Evolutionary conservation across 2,797 vertebrate species (phyloP), one percentile per base, ranked within the genome.

Genomic region (Hoplostethus atlanticus): DNA sequence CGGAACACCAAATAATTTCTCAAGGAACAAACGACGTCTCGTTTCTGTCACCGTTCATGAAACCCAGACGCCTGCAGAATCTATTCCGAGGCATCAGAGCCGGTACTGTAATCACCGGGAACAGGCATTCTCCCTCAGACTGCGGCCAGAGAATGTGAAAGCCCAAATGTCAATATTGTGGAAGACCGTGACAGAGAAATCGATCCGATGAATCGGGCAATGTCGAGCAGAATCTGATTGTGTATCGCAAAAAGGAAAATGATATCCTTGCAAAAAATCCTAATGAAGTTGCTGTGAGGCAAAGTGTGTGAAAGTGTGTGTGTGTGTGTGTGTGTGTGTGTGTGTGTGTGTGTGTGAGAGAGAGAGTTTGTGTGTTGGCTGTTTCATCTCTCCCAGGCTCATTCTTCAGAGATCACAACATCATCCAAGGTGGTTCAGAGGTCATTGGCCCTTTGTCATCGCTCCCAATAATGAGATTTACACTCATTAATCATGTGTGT

Each of bases 401-500:
- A 50, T 67, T 77, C 50, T 59, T 72, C 59, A 63, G 52, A 59
- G 59, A 81, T 73, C 28, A 28, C 28, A 28, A 28, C 28, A 28
- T 28, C 61, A 31, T 56, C 46, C 56, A 74, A 71, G 74, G 77
- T 77, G 81, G 66, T 74, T 70, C 38, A 58, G 57, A 83, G 71
- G 81, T 85, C 61, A 40, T 40, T 58, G 21, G 31, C 31, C 55
- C 71, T 68, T 73, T 63, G 55, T 71, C 73, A 61, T 57, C 36
- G 52, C 44, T 54, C 36, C 48, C 67, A 71, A 59, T 76, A 80
- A 80, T 79, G 47, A 48, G 62, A 74, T 77, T 81, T 63, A 73
- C 54, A 71, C 73, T 84, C 69, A 83, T 77, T 70, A 81, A 77
- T 84, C 72, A 84, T 36, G 50, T 69, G 17, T 44, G 51, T 68